phyloP scores from a whole-genome alignment of 2,113 vertebrate species.

The Willisornis vidua region DNA sequence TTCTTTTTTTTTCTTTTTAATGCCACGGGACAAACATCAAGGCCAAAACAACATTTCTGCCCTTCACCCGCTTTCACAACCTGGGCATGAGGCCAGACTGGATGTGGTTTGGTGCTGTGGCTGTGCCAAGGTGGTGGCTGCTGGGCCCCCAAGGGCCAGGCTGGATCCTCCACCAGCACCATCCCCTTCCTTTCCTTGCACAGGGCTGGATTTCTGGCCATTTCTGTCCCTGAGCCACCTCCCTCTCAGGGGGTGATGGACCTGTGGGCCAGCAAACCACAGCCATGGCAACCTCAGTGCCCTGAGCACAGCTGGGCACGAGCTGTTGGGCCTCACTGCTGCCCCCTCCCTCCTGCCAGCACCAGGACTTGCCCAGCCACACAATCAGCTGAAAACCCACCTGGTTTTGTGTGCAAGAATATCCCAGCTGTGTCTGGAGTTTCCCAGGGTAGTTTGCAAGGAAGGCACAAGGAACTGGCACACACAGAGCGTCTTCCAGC shows the following conservation, averaged over 20 bases:
- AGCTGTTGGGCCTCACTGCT: neutral
- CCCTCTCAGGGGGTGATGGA: neutral
- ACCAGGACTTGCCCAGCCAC: neutral
- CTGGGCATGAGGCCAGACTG: neutral
- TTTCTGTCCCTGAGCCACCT: neutral
- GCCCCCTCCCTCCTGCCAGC: neutral
- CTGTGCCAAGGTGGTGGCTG: neutral
- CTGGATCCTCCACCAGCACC: neutral
- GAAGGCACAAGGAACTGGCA: neutral
- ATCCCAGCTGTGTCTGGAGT: neutral
- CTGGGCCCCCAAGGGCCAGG: neutral
- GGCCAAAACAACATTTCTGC: neutral
- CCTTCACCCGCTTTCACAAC: neutral
- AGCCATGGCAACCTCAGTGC: neutral
- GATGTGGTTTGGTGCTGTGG: neutral
- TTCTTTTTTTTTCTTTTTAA: neutral
- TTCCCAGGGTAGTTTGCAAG: neutral
- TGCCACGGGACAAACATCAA: neutral
- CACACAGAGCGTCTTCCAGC: neutral
- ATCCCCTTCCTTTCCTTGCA: neutral
- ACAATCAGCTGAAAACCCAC: neutral
- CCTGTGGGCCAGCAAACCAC: neutral
- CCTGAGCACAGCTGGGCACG: accelerated
- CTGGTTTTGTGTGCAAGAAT: neutral
- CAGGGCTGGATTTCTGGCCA: neutral